Base-by-base conservation (phyloP, 2,797 vertebrate genomes). In the Cossypha niveicapilla region DNA sequence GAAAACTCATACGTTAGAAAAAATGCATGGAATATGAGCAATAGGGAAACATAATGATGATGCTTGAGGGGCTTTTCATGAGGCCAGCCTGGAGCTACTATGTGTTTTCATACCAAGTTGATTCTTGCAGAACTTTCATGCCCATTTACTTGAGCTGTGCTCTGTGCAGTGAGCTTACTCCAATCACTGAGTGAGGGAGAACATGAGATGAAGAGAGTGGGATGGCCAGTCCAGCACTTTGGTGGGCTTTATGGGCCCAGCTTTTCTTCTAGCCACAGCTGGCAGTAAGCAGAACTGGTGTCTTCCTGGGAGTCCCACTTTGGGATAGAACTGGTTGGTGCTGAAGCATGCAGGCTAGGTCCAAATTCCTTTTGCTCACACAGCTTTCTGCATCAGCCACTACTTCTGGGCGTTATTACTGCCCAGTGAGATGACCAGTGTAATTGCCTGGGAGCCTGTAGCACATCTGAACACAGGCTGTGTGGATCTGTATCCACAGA, bases 331-430 rank as follows among this genome's bases (percentile, higher is more conserved):
- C 5, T 51, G 25, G 11, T 27, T 25, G 15, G 8, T 75, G 21
- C 25, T 48, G 54, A 75, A 68, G 4, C 22, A 32, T 32, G 13
- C 18, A 39, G 60, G 7, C 15, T 41, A 24, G 7, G 11, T 42
- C 18, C 0, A 0, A 78, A 65, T 1, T 4, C 13, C 4, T 3
- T 87, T 86, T 3, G 0, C 22, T 79, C 24, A 7, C 32, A 22
- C 0, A 0, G 11, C 10, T n/a, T 24, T 70, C 39, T 73, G 35
- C 28, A 60, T 71, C 83, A 66, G 8, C 15, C 58, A 3, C 18
- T 50, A 6, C 10, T 62, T n/a, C 28, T 66, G 25, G 15, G 7
- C n/a, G 21, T 23, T 32, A 58, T 22, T 50, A 76, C 18, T 65
- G 22, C 22, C 30, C 15, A 12, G 35, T 35, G 56, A 47, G 23